Percentiles rank a stretch among this genome's conserved stretches.
These are phyloP conservation scores for Drosophila robusta DNA, from an alignment of 2,888 invertebrate species.

Conservation along the genomic window DNA sequence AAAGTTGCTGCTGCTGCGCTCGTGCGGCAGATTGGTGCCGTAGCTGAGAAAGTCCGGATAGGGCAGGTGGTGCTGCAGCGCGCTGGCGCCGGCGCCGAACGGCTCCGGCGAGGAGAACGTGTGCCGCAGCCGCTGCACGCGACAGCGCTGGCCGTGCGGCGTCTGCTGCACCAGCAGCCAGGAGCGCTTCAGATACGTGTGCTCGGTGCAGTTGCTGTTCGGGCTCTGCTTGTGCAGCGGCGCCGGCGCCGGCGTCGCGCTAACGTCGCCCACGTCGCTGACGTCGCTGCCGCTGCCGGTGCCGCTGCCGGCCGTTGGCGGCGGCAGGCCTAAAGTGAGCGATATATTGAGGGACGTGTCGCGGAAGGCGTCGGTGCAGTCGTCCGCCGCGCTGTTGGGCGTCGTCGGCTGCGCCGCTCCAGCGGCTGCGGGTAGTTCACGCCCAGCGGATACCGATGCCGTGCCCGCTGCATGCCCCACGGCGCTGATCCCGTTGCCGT, in stretches of 20 bases:
- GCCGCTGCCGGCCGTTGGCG: slow-evolving; percentile 56
- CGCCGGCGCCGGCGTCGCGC: slow-evolving; percentile 34
- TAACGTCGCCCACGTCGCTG: slow-evolving; percentile 38
- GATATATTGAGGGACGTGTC: slow-evolving; percentile 85
- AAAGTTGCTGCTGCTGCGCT: slow-evolving; percentile 83
- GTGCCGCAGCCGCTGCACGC: slow-evolving; percentile 82
- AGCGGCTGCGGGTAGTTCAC: slow-evolving; percentile 80
- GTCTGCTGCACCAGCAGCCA: slow-evolving; percentile 83
- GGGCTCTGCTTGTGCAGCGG: slow-evolving; percentile 37
- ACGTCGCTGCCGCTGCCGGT: slow-evolving; percentile 49
- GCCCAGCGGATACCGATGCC: slow-evolving; percentile 81
- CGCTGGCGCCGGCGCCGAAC: slow-evolving; percentile 75
- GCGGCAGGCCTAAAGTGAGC: slow-evolving; percentile 83
- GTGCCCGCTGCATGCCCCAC: slow-evolving; percentile 82
- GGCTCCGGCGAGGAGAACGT: slow-evolving; percentile 84
- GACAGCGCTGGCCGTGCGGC: slow-evolving; percentile 66
- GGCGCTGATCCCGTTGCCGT: slow-evolving; percentile 37
- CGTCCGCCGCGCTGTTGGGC: slow-evolving; percentile 78
- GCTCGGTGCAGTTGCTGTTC: slow-evolving; percentile 80
- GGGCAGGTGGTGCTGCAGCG: slow-evolving; percentile 61
- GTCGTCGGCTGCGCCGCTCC: slow-evolving; percentile 75
- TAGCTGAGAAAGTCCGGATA: slow-evolving; percentile 82
- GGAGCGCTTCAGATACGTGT: slow-evolving; percentile 83
- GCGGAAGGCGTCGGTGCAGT: slow-evolving; percentile 83
- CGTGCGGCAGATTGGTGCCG: slow-evolving; percentile 83